Base-by-base conservation (phyloP, 1,140 invertebrate species). In the Lethrus apterus region DNA sequence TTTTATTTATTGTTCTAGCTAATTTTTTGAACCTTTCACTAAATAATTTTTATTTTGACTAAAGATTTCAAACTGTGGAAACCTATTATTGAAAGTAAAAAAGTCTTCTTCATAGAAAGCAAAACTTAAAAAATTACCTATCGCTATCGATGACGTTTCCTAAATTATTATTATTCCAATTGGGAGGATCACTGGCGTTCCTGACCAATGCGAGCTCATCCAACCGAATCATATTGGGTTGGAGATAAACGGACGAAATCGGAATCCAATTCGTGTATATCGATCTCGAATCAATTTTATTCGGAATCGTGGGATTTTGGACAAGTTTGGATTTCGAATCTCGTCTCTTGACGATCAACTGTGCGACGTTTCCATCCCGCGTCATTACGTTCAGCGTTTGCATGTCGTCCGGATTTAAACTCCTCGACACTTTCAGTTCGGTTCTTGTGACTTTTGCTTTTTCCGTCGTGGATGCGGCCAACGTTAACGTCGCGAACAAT, bases 301-400 rank as follows among this genome's bases (percentile, higher is more conserved):
- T 15, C n/a, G 7, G 21, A 21, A 3, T 13, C 3, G 7, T 15
- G 7, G 2, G 19, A 19, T 23, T 15, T 32, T 2, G 26, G 5
- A 7, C n/a, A 26, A 21, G 15, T 42, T 42, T 3, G 40, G 10
- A 7, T 48, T 62, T 66, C 1, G 50, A 31, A 44, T 80, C 80
- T 44, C 78, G 77, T 60, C 83, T 79, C 60, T 86, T 87, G 1
- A 89, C 83, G 23, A 88, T 79, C 8, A 88, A 66, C 48, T 84
- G 84, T 0, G 85, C 82, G 1, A 85, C 58, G 32, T 79, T 81
- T 7, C 86, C 86, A 9, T 80, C 77, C 57, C 77, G 79, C 0
- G 83, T 84, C 44, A 80, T 74, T 0, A 89, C 81, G 58, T 80
- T 84, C 7, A 88, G 60, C 7, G 84, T 83, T 56, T 85, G 78